Percentiles rank a stretch among this genome's conserved stretches.
These are phyloP conservation scores for Lysiphlebus fabarum DNA, from an alignment of 1,140 invertebrate species.

Conservation along the genomic window DNA sequence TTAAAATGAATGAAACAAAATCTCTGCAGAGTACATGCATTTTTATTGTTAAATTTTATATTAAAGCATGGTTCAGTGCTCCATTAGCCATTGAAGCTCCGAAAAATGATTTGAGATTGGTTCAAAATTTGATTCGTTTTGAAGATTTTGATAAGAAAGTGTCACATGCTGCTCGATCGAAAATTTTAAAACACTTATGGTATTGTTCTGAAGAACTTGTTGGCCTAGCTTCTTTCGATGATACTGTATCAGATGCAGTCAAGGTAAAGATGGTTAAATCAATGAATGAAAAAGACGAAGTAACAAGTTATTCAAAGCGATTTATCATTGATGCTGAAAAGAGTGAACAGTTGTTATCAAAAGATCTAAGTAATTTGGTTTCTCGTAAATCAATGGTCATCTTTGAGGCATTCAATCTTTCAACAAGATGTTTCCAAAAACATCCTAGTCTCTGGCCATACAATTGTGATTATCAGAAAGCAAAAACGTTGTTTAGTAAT, in stretches of 20 bases:
- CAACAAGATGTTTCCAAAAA: constrained; percentile 3
- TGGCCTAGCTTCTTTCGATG: constrained; percentile 12
- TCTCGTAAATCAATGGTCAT: constrained; percentile 7
- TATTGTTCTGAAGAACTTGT: not conserved
- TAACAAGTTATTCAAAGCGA: not conserved
- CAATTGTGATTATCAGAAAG: not conserved
- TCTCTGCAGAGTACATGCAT: not conserved
- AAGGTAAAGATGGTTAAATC: not conserved
- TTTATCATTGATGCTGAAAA: not conserved
- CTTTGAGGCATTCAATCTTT: constrained; percentile 16
- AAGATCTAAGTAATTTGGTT: constrained; percentile 3
- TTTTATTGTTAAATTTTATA: constrained; percentile 4
- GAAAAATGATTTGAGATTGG: not conserved
- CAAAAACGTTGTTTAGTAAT: constrained; percentile 4
- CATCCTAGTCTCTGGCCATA: constrained; percentile 8
- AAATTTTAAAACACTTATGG: constrained; percentile 6
- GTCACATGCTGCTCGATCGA: not conserved
- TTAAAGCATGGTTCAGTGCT: not conserved
- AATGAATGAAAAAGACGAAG: not conserved
- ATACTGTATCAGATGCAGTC: constrained; percentile 12
- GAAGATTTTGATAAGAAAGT: not conserved
- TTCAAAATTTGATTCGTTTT: not conserved
- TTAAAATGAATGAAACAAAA: not conserved
- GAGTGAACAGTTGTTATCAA: constrained; percentile 11
- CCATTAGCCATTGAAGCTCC: not conserved